Percentiles rank a stretch among this genome's conserved stretches.
phyloP scores from a whole-genome alignment of 2,113 vertebrate genomes.

The Phalacrocorax carbo region DNA sequence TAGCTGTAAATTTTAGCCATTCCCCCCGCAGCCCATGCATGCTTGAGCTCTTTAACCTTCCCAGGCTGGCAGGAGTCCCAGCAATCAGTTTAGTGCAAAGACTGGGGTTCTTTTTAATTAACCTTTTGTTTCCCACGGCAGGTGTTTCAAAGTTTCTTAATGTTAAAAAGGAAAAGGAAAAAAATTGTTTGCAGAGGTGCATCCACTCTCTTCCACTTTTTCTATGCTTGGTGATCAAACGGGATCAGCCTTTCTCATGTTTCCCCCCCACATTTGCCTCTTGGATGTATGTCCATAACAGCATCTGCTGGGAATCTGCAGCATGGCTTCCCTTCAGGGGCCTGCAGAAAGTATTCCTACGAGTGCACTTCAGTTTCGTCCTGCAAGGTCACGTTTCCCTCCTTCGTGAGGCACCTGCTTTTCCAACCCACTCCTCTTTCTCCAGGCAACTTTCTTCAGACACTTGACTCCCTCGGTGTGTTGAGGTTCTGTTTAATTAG shows the following conservation, averaged over 20 bases:
- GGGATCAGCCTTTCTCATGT: background rate
- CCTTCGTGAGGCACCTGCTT: background rate
- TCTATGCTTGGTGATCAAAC: background rate
- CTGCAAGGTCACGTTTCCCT: background rate
- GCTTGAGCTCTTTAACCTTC: slow-evolving; percentile 73
- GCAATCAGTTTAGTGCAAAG: slow-evolving; percentile 65
- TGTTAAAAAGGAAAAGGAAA: background rate
- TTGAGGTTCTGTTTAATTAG: background rate
- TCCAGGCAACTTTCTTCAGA: background rate
- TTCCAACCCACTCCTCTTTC: background rate
- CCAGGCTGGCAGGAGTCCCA: slow-evolving; percentile 64
- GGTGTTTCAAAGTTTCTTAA: slow-evolving; percentile 51
- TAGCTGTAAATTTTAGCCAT: slow-evolving; percentile 70
- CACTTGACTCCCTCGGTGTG: background rate
- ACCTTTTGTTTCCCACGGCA: slow-evolving; percentile 71
- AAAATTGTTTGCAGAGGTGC: background rate
- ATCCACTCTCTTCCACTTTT: background rate
- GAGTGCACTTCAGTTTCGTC: background rate
- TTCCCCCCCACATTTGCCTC: background rate
- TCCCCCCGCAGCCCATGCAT: slow-evolving; percentile 53
- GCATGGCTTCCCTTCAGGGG: background rate
- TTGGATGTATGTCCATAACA: background rate
- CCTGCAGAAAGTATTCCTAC: background rate
- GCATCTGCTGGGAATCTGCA: background rate
- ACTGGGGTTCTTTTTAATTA: slow-evolving; percentile 66